A percentile compares a stretch with the other conserved stretches of the same genome.
Conservation (phyloP, 2,113 vertebrate species). For the Motacilla alba region DNA sequence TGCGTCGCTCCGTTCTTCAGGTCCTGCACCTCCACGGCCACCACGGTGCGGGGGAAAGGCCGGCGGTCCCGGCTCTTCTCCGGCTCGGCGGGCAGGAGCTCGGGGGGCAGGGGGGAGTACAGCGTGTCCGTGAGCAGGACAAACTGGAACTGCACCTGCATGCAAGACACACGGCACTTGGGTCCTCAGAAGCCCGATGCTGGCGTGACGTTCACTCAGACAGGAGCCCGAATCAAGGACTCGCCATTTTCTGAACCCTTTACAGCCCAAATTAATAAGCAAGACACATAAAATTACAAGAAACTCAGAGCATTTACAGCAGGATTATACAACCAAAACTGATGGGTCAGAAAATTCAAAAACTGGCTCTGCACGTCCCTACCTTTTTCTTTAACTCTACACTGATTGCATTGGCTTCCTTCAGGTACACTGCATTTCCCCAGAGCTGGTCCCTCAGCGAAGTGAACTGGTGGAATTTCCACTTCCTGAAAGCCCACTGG, state of each 20-base stretch:
- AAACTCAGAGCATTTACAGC: not conserved
- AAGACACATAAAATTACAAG: rapidly evolving
- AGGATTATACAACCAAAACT: not conserved
- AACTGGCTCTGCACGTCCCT: not conserved
- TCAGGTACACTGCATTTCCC: conserved; percentile 96
- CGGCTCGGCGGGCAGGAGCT: conserved; percentile 82
- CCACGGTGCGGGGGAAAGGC: conserved; percentile 91
- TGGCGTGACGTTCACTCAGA: not conserved
- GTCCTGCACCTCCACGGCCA: conserved; percentile 96
- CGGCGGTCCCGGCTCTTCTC: conserved; percentile 79
- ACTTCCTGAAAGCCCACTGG: conserved; percentile 97
- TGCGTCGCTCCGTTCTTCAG: conserved; percentile 96
- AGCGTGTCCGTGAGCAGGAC: conserved; percentile 93
- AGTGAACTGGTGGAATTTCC: conserved; percentile 97
- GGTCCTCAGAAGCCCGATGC: not conserved
- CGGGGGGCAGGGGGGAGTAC: conserved; percentile 92
- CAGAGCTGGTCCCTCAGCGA: conserved; percentile 94
- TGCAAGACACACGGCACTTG: rapidly evolving
- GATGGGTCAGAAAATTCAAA: not conserved
- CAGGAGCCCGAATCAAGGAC: not conserved
- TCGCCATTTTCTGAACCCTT: not conserved
- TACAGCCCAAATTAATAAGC: not conserved
- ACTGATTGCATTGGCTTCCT: conserved; percentile 97
- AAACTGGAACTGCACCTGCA: conserved; percentile 97
- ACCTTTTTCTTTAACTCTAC: conserved; percentile 99